These are phyloP conservation scores for Muscicapa striata DNA, from an alignment of 2,797 vertebrate genomes.

Conservation along the genomic window DNA sequence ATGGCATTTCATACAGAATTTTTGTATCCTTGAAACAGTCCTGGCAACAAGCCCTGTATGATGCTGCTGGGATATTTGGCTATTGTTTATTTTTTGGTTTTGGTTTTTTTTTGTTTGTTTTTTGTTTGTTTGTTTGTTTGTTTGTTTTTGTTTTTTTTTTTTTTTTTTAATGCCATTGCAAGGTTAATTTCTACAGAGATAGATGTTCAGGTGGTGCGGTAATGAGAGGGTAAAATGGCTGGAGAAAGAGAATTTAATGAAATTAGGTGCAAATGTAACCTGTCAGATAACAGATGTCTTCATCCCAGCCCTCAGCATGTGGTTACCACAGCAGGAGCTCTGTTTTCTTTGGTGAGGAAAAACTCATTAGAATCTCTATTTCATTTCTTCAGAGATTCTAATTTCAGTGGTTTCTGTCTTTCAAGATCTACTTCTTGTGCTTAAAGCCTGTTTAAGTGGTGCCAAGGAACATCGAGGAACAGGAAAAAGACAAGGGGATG, in stretches of 20 bases:
- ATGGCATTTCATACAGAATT: background rate
- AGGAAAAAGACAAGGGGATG: background rate
- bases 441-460: slow-evolving; percentile 39
- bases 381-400: slow-evolving; percentile 38
- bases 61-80: background rate
- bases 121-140: no score
- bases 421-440: slow-evolving; percentile 34
- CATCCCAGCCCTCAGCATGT: background rate
- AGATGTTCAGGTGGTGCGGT: background rate
- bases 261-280: background rate
- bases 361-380: background rate
- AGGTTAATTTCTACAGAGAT: background rate
- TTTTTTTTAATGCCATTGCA: background rate
- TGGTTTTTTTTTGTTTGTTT: no score
- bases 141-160: no score
- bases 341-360: background rate
- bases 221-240: background rate
- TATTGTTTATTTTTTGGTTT: background rate
- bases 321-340: slow-evolving; percentile 22
- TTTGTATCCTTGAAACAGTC: background rate
- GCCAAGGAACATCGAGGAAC: background rate
- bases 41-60: background rate
- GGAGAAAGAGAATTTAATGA: background rate
- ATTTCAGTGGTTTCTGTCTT: slow-evolving; percentile 58
- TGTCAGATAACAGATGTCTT: background rate